Base-by-base conservation (phyloP, 2,888 invertebrate species). In the Drosophila affinis region DNA sequence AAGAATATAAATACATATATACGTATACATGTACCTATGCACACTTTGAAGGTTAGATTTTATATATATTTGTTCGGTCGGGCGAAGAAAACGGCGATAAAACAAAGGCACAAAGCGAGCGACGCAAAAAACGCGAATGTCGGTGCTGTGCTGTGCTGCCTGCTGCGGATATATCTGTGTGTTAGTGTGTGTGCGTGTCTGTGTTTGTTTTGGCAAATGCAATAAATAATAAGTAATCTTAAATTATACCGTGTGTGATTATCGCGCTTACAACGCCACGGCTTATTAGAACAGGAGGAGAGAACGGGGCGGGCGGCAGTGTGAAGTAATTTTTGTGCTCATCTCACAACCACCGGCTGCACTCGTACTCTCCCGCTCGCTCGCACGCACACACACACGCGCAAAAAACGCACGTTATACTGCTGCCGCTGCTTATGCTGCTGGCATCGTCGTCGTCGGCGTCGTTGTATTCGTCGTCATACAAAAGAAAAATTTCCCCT, bases 31-130 rank as follows among this genome's bases (percentile, higher is more conserved):
- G 32, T 48, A 49, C 27, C 53, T 69, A 75, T 62, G 58, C 54
- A 63, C 53, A 54, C 67, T 80, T 88, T 90, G 87, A 90, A 90
- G 90, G 89, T 90, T 90, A 90, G 89, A 88, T 81, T 76, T 77
- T 57, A 69, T 69, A 45, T 49, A 49, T 63, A 62, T 63, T 70
- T 76, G 71, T 76, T 67, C 80, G 79, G 77, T 83, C 64, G 62
- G 74, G 64, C 45, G 54, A 71, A 45, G 85, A 79, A 87, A 82
- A 67, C 58, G 72, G 72, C 81, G 86, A 87, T 88, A 87, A 86
- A 83, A 82, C 78, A 87, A 76, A 80, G 81, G 62, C 71, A 63
- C 64, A 76, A 71, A 69, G 70, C 55, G 62, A 56, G 48, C 55
- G 62, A 71, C 59, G 72, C 57, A 47, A 75, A 75, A 63, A 39